A percentile compares a stretch with the other conserved stretches of the same genome.
Evolutionary conservation across 2,888 invertebrate genomes (phyloP).

Genomic region (Apomyelois bistriatella): DNA sequence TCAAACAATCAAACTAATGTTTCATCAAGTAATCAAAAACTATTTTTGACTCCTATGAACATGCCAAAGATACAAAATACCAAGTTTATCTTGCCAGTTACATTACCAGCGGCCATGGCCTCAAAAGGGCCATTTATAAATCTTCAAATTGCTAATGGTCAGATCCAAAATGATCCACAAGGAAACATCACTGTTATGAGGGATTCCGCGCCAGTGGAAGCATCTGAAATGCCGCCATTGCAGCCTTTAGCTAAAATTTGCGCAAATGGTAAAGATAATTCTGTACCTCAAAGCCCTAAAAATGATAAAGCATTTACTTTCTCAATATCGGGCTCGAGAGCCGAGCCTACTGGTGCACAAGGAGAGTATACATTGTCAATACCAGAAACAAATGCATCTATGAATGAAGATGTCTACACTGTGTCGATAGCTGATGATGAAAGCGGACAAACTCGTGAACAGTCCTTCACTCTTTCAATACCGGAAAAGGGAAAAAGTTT

Average conservation of each 20-base stretch:
- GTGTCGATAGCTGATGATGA: conserved; percentile 75
- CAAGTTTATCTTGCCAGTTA: conserved; percentile 75
- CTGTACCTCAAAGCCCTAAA: conserved; percentile 48
- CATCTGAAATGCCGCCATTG: conserved; percentile 64
- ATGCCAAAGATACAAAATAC: conserved; percentile 80
- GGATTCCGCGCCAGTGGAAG: conserved; percentile 53
- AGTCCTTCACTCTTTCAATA: conserved; percentile 68
- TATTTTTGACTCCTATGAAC: conserved; percentile 78
- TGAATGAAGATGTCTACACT: conserved; percentile 77
- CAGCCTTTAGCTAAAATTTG: conserved; percentile 61
- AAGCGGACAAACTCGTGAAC: conserved; percentile 56
- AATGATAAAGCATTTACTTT: conserved; percentile 61
- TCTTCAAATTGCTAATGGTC: conserved; percentile 84
- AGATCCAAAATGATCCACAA: conserved; percentile 80
- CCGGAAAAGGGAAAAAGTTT: conserved; percentile 72
- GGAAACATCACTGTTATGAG: conserved; percentile 82
- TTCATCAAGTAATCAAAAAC: conserved; percentile 72
- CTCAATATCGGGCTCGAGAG: conserved; percentile 70
- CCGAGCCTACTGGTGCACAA: conserved; percentile 71
- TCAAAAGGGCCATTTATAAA: conserved; percentile 82
- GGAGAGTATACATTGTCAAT: conserved; percentile 74
- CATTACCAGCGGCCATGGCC: conserved; percentile 76
- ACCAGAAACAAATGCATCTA: conserved; percentile 72
- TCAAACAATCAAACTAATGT: conserved; percentile 66
- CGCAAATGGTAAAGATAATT: conserved; percentile 57